Evolutionary conservation across 2,888 invertebrate species (phyloP), one percentile per base, ranked within the genome.

Genomic region (Cinara cedri): DNA sequence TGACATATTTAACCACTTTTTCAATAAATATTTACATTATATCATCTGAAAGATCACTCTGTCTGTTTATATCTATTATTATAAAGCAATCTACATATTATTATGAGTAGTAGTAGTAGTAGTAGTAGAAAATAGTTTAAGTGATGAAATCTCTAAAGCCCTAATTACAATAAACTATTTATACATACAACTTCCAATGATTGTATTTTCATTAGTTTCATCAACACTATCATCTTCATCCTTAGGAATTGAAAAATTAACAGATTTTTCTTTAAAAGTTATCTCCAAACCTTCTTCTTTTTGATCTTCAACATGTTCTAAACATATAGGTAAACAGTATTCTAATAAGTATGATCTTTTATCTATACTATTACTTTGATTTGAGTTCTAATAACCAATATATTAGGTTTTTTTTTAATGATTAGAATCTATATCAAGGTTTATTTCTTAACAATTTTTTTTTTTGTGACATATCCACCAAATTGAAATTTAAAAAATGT

Each of bases 191-290:
- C 51, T 63, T 51, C 14, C 42, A 21, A 63, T 21, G 21, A 74
- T 19, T 54, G 63, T 42, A 13, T 63, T 63, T 74, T 63, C n/a
- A n/a, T 74, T 63, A 51, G 16, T 42, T 42, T 74, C 54, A 63
- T 54, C 51, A 4, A 16, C 11, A 63, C 19, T 74, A 51, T 72
- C 72, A 51, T 51, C 11, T 10, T 16, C 11, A 51, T 19, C 49
- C 9, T 72, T 60, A 60, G 34, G 1, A 51, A 42, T 34, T 42
- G 63, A 21, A 54, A 62, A 62, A 34, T 1, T 16, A 60, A 3
- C 11, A 8, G 9, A 11, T 60, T 72, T 24, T 10, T 57, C 24
- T 6, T 49, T 26, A 34, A 60, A 44, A 16, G 46, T 14, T 46
- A 49, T 49, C 26, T 49, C 11, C 21, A 21, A 16, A 51, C 42